Base-by-base conservation (phyloP, 2,888 invertebrate genomes). In the Leptinotarsa peninsularis region DNA sequence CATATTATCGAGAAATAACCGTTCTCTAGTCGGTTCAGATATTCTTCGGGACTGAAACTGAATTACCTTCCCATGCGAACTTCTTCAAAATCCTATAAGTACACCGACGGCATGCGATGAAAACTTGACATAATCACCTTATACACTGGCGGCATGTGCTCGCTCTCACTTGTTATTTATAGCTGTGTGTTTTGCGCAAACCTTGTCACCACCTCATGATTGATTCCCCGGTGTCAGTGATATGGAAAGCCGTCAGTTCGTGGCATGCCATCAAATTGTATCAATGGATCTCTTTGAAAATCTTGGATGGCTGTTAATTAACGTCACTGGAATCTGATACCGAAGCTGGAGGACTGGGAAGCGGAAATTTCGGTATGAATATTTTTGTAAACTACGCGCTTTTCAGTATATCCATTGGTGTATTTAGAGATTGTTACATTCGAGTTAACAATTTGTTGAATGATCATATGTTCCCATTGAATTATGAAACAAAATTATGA, bases 171-270 rank as follows among this genome's bases (percentile, higher is more conserved):
- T 33, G 43, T 71, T 71, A 71, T 71, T 71, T 71, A 71, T 71
- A 71, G 71, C 43, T 33, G 27, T 4, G 14, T 17, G 71, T 69
- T 56, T 69, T 72, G 18, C 63, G 54, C 67, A 54, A 18, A 33
- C 13, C 52, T 63, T 73, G 71, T 67, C 71, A 63, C 67, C 66
- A 56, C 67, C 71, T 71, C 60, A 60, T 71, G 71, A 74, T 74
- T 74, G 67, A 67, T 50, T 67, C 21, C 56, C 60, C 54, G 60
- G 63, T 75, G 66, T 60, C 66, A 70, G 60, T 75, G 63, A 71
- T 71, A 71, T 74, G 74, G 71, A 60, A 70, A 74, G 50, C 74
- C 67, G 74, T 67, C 71, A 72, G 43, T 67, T 54, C 67, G 71
- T 67, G 71, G 66, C 71, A 71, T 67, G 71, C 27, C 52, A 60